Percentiles rank a stretch among this genome's conserved stretches.
Conservation (phyloP, 2,888 invertebrate genomes). For the Eupithecia tripunctaria region DNA sequence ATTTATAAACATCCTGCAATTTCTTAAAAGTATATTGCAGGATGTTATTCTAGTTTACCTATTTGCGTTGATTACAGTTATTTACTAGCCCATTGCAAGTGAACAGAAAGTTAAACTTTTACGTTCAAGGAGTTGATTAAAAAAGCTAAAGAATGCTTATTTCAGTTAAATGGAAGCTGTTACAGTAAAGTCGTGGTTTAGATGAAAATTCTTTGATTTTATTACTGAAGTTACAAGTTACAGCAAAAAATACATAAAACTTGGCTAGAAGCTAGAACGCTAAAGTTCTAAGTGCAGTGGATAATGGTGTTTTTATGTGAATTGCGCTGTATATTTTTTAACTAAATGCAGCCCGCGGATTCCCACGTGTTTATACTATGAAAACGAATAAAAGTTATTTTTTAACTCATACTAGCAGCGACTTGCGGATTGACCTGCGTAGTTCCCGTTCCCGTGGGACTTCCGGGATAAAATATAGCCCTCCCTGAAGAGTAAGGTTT, state of each 20-base stretch:
- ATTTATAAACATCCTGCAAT: no score
- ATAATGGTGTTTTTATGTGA: neutral
- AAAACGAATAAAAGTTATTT: no score
- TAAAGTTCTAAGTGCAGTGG: neutral
- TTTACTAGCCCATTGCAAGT: neutral
- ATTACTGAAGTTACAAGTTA: constrained; percentile 11
- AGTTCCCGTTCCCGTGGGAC: no score
- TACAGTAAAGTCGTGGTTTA: neutral
- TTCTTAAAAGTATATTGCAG: neutral
- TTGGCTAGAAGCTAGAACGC: neutral
- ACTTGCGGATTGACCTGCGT: no score
- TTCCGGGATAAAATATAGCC: no score
- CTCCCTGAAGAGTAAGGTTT: no score
- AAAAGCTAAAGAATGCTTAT: constrained; percentile 3
- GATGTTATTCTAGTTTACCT: neutral
- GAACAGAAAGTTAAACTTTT: neutral
- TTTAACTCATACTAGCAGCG: no score
- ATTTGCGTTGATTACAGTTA: neutral
- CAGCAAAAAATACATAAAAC: neutral
- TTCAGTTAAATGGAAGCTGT: neutral
- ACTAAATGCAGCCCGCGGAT: neutral
- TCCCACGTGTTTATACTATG: no score
- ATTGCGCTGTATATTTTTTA: neutral
- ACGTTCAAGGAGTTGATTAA: neutral
- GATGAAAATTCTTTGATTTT: constrained; percentile 13